Conservation (phyloP, 1,140 invertebrate genomes). For the Diorhabda elongata region DNA sequence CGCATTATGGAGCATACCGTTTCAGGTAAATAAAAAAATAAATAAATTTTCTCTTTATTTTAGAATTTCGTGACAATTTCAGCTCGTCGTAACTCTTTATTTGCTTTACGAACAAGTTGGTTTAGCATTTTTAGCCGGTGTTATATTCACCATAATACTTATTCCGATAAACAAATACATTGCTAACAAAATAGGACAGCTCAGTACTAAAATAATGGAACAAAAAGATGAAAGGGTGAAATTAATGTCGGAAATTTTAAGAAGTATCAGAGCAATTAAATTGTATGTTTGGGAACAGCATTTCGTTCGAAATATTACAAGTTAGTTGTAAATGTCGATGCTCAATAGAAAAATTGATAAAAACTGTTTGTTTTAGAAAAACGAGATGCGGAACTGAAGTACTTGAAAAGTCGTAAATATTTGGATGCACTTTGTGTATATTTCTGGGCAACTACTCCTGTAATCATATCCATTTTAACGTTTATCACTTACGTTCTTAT, state of each 20-base stretch:
- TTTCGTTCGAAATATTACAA: slow-evolving; percentile 60
- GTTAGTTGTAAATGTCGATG: slow-evolving; percentile 39
- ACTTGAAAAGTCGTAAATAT: slow-evolving; percentile 85
- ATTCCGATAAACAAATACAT: slow-evolving; percentile 94
- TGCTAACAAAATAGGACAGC: slow-evolving; percentile 82
- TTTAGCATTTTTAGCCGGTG: slow-evolving; percentile 83
- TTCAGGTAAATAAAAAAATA: slow-evolving; percentile 61
- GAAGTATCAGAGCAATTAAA: slow-evolving; percentile 86
- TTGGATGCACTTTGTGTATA: slow-evolving; percentile 98
- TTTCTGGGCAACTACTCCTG: slow-evolving; percentile 98
- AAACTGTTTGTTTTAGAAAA: slow-evolving; percentile 49
- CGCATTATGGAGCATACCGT: slow-evolving; percentile 92
- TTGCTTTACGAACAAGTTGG: slow-evolving; percentile 86
- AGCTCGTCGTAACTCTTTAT: slow-evolving; percentile 77
- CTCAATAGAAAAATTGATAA: neutral
- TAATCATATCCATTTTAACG: slow-evolving; percentile 88
- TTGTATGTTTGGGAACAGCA: slow-evolving; percentile 90
- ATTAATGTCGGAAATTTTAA: slow-evolving; percentile 82
- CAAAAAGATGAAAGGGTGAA: slow-evolving; percentile 89
- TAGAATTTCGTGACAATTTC: slow-evolving; percentile 42
- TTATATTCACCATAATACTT: slow-evolving; percentile 79
- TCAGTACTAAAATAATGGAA: slow-evolving; percentile 86
- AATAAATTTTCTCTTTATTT: too few relatives aligned
- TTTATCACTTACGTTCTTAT: slow-evolving; percentile 84
- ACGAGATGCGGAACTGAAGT: slow-evolving; percentile 68